A percentile compares a stretch with the other conserved stretches of the same genome.
Evolutionary conservation across 1,140 invertebrate species (phyloP).

Genomic region (Nephotettix cincticeps): DNA sequence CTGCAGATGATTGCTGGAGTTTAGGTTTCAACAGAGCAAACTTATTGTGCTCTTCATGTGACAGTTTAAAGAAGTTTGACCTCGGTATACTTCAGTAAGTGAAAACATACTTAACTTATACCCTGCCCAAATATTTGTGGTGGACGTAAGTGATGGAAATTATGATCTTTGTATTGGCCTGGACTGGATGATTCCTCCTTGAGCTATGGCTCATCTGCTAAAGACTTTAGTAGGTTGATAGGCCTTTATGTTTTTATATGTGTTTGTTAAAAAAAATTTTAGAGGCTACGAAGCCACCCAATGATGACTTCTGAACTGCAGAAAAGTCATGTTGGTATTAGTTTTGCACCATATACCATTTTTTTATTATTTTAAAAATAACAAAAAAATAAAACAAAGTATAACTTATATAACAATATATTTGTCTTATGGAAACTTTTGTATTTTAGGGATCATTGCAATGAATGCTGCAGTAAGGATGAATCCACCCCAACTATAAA

Average conservation of each 20-base stretch:
- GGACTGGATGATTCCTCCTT: background rate
- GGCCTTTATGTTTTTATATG: no score
- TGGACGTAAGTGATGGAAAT: background rate
- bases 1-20: constrained; percentile 78
- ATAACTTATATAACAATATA: no score
- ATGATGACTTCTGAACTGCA: no score
- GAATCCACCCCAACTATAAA: constrained; percentile 61
- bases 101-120: background rate
- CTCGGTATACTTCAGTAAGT: constrained; percentile 64
- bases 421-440: no score
- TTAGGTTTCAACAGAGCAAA: constrained; percentile 85
- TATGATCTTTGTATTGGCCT: background rate
- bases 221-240: background rate
- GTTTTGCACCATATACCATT: no score
- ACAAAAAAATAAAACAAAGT: no score
- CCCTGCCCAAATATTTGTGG: background rate
- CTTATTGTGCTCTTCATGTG: constrained; percentile 85
- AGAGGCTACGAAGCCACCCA: no score
- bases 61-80: constrained; percentile 75
- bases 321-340: no score
- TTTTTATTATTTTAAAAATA: no score
- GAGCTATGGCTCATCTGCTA: background rate
- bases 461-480: constrained; percentile 67
- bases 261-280: no score
- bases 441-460: constrained; percentile 69